Percentiles rank a stretch among this genome's conserved stretches.
Conservation (phyloP, 2,888 invertebrate genomes). For the Merodon equestris region DNA sequence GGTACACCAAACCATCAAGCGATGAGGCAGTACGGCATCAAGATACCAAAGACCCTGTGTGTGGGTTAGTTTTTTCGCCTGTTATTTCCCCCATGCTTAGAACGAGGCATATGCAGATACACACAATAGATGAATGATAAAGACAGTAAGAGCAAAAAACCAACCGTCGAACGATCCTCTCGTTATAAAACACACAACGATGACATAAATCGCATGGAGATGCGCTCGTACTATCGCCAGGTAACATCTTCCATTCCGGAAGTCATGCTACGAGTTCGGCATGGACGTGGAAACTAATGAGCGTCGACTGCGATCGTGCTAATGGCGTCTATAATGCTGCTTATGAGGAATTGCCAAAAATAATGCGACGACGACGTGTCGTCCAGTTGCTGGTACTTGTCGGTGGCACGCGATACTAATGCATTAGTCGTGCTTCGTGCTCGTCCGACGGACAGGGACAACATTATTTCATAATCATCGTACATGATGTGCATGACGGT, state of each 20-base stretch:
- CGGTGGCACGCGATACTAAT: constrained; percentile 43
- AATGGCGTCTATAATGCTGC: constrained; percentile 38
- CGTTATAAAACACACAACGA: constrained; percentile 65
- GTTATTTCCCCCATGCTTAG: constrained; percentile 2
- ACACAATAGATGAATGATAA: constrained; percentile 29
- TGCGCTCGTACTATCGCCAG: constrained; percentile 43
- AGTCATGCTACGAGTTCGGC: constrained; percentile 54
- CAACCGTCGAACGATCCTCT: constrained; percentile 36
- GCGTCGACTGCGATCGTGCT: constrained; percentile 27
- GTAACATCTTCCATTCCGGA: constrained; percentile 46
- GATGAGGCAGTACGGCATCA: not conserved
- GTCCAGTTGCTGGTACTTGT: constrained; percentile 11
- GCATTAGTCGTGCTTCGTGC: constrained; percentile 53
- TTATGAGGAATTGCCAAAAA: constrained; percentile 52
- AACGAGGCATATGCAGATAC: constrained; percentile 55
- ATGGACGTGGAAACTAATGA: constrained; percentile 66
- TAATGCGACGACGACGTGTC: constrained; percentile 2
- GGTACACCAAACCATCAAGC: constrained; percentile 1
- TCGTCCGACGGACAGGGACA: not conserved
- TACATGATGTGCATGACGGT: constrained; percentile 7
- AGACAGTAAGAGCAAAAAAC: constrained; percentile 39
- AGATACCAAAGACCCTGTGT: constrained; percentile 34
- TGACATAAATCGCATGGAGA: constrained; percentile 62
- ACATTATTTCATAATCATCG: constrained; percentile 10
- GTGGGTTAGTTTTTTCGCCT: constrained; percentile 26